Evolutionary conservation across 2,888 invertebrate species (phyloP).

Genomic region (Seira ritae): DNA sequence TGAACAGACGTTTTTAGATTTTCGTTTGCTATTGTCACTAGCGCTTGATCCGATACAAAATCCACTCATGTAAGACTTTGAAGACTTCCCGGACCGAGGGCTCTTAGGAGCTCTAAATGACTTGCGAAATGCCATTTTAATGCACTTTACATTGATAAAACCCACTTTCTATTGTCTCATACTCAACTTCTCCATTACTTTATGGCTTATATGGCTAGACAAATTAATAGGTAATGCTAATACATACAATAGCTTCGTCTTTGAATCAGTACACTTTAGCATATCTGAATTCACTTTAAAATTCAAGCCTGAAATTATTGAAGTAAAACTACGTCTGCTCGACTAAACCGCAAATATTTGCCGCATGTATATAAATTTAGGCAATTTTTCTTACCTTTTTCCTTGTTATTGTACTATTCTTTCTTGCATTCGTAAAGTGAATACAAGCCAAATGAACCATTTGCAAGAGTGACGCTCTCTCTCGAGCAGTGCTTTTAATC

Average conservation of each 20-base stretch:
- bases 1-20: neutral
- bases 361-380: too few species aligned
- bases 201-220: too few species aligned
- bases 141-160: too few species aligned
- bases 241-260: too few species aligned
- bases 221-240: too few species aligned
- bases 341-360: too few species aligned
- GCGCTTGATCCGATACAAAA: neutral
- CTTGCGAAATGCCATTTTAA: neutral
- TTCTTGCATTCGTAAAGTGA: conserved; percentile 72
- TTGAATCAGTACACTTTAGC: too few species aligned
- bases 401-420: conserved; percentile 73
- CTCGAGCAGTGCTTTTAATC: conserved; percentile 69
- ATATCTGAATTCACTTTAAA: too few species aligned
- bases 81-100: neutral
- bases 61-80: neutral
- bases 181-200: too few species aligned
- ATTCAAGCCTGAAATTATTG: too few species aligned
- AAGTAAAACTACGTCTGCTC: too few species aligned
- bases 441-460: conserved; percentile 72
- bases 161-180: too few species aligned
- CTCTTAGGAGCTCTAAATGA: neutral
- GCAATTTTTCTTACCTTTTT: conserved; percentile 70
- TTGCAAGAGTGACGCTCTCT: conserved; percentile 71
- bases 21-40: conserved; percentile 17